Conservation (phyloP, 2,113 vertebrate species). For the Benitochromis conjunctus region DNA sequence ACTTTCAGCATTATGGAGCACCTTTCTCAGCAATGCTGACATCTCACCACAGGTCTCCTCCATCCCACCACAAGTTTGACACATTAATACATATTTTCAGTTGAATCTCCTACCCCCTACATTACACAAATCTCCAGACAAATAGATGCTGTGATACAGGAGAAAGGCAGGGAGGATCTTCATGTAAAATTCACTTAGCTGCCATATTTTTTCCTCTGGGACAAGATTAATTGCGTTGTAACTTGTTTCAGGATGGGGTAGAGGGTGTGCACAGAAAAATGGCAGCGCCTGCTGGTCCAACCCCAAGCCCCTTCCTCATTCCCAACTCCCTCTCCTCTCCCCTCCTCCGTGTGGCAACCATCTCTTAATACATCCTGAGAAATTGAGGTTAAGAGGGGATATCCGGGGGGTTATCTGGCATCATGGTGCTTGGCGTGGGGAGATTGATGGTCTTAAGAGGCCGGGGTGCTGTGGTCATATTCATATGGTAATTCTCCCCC, state of each 20-base stretch:
- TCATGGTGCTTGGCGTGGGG: constrained; percentile 62
- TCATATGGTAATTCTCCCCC: constrained; percentile 79
- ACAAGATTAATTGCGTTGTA: constrained; percentile 80
- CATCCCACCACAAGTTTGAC: not conserved
- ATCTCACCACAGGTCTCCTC: not conserved
- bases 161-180: constrained; percentile 67
- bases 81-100: not conserved
- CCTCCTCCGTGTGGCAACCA: constrained; percentile 49
- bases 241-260: constrained; percentile 71
- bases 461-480: constrained; percentile 71
- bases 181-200: constrained; percentile 82
- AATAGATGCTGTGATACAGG: constrained; percentile 47
- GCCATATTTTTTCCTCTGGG: constrained; percentile 72
- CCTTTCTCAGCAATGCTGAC: not conserved
- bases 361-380: constrained; percentile 82
- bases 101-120: constrained; percentile 21
- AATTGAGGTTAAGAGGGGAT: constrained; percentile 86
- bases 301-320: constrained; percentile 42
- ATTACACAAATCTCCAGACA: not conserved
- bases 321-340: constrained; percentile 40
- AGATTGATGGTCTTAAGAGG: constrained; percentile 82
- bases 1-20: not conserved
- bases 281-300: constrained; percentile 20
- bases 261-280: constrained; percentile 54
- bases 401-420: constrained; percentile 81